Percentiles rank a stretch among this genome's conserved stretches.
phyloP scores from a whole-genome alignment of 2,113 vertebrate species.

The Equus przewalskii region DNA sequence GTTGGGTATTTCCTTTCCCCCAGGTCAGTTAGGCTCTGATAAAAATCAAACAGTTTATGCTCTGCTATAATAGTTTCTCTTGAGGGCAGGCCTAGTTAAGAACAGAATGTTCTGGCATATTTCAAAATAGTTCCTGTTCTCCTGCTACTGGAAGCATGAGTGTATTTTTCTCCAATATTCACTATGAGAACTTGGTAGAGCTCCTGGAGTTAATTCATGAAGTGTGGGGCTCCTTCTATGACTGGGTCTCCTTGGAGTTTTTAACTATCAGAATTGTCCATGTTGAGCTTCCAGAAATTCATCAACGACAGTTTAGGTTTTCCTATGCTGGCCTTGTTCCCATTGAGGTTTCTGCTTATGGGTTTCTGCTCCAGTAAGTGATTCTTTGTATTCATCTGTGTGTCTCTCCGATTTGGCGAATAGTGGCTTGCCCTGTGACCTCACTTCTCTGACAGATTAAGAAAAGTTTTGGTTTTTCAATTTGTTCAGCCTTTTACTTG shows the following conservation, averaged over 20 bases:
- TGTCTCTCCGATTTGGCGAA: not conserved
- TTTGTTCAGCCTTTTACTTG: conserved; percentile 20
- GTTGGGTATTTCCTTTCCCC: not conserved
- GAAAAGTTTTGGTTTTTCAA: not conserved
- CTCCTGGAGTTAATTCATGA: not conserved
- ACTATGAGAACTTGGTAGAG: not conserved
- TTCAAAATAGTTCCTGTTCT: not conserved
- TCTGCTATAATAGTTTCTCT: not conserved
- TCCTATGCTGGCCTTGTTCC: not conserved
- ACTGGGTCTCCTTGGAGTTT: not conserved
- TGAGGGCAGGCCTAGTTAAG: not conserved
- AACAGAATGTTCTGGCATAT: not conserved
- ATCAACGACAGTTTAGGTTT: not conserved
- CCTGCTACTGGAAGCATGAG: not conserved
- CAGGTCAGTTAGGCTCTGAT: not conserved
- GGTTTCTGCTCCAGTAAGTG: not conserved
- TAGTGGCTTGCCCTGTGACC: not conserved
- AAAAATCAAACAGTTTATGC: not conserved
- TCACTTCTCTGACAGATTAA: not conserved
- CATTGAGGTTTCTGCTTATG: not conserved
- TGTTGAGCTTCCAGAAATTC: not conserved
- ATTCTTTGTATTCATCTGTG: not conserved
- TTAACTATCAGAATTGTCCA: not conserved
- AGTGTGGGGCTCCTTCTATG: not conserved
- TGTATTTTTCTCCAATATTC: not conserved